Conservation (phyloP, 2,113 vertebrate genomes). For the Centropristis striata region DNA sequence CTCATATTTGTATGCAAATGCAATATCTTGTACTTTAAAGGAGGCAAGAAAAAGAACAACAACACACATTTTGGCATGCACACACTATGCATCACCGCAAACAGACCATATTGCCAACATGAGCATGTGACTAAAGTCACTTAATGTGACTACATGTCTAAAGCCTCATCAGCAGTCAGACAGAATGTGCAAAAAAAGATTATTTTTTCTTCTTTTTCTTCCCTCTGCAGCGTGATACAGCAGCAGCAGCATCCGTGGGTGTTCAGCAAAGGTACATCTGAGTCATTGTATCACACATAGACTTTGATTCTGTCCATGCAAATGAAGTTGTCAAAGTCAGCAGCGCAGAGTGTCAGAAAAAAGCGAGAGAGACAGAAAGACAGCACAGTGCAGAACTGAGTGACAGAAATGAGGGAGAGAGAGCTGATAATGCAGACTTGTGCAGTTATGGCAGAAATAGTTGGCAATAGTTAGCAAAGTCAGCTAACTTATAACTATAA, state of each 20-base stretch:
- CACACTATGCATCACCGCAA: too few species aligned
- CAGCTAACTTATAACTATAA: too few species aligned
- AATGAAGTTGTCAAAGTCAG: constrained; percentile 18
- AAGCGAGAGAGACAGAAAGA: not conserved
- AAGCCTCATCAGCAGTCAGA: constrained; percentile 12
- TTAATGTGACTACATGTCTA: not conserved
- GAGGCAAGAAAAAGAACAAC: not conserved
- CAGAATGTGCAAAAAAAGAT: not conserved
- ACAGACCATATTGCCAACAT: not conserved
- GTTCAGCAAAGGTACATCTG: constrained; percentile 54
- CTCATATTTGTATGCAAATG: not conserved
- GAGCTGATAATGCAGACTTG: not conserved
- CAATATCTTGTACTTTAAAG: not conserved
- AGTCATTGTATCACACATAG: constrained; percentile 41
- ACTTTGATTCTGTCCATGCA: constrained; percentile 30
- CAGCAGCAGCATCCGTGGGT: constrained; percentile 40
- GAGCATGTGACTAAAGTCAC: not conserved
- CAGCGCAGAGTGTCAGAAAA: constrained; percentile 7
- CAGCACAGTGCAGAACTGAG: too few species aligned
- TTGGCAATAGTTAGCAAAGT: too few species aligned
- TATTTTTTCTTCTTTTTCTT: not conserved
- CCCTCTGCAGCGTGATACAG: not conserved
- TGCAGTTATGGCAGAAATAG: not conserved
- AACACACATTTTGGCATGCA: not conserved
- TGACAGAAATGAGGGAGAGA: too few species aligned